These are phyloP conservation scores for Elaphurus davidianus DNA, from an alignment of 2,113 vertebrate genomes.

Conservation along the genomic window DNA sequence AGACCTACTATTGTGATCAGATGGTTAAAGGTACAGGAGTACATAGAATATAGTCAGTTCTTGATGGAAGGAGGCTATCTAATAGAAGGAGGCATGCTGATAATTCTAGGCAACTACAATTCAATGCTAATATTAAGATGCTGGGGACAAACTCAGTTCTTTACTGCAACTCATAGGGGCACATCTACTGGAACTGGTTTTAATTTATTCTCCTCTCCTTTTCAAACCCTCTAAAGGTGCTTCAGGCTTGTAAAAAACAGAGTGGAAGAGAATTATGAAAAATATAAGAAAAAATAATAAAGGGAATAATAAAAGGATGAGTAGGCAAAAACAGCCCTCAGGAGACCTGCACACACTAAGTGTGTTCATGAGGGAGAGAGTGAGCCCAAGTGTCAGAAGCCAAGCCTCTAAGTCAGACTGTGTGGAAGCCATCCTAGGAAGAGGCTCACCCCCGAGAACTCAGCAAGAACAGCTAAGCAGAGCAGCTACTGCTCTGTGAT, in stretches of 20 bases:
- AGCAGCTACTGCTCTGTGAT: not conserved
- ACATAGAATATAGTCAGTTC: not conserved
- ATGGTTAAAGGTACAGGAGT: not conserved
- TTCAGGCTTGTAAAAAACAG: not conserved
- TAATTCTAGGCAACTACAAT: not conserved
- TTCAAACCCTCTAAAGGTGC: not conserved
- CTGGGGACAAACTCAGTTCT: not conserved
- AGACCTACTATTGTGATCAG: not conserved
- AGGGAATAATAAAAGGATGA: not conserved
- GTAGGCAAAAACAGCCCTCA: not conserved
- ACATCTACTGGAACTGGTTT: not conserved
- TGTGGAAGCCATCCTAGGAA: not conserved
- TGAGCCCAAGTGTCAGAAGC: not conserved
- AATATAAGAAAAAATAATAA: not conserved
- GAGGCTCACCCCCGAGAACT: not conserved
- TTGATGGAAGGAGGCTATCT: not conserved
- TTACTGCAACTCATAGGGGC: not conserved
- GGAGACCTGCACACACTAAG: not conserved
- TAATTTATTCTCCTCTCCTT: not conserved
- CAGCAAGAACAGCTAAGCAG: not conserved
- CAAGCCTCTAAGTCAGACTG: not conserved
- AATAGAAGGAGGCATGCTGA: not conserved
- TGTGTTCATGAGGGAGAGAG: accelerated
- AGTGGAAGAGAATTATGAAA: not conserved
- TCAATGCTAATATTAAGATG: not conserved